Base-by-base conservation (phyloP, 2,113 vertebrate genomes). In the Tragelaphus buxtoni region DNA sequence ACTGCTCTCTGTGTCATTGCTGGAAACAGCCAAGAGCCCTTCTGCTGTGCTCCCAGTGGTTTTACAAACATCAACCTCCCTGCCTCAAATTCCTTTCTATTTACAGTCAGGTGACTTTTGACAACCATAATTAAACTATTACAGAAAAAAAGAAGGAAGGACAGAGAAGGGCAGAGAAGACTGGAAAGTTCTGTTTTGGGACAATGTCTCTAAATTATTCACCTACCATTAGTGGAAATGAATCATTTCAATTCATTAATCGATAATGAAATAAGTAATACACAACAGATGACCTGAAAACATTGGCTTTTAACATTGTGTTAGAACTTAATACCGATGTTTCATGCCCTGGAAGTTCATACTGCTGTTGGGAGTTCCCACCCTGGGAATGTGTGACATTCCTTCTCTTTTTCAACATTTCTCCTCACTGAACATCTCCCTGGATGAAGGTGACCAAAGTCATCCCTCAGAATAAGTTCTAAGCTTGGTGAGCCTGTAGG, bases 231-330 rank as follows among this genome's bases (percentile, higher is more conserved):
- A 90, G 90, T 80, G 60, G 39, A 94, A 96, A 90, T 90, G 53
- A 94, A 92, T 90, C 58, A 88, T 95, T 95, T 94, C 39, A 65
- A 95, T 94, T 90, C 51, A 90, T 88, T 94, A 83, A 95, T 90
- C 2, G 1, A 80, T 94, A 96, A 90, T 88, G n/a, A 95, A 94
- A 90, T 96, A 63, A 95, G 89, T 84, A 84, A 63, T 80, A 94
- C 72, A 80, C 74, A 94, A 80, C n/a, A 58, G 76, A 42, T 82
- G 74, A 95, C 39, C 56, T 90, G 49, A 51, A 95, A 93, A 82
- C 74, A 90, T 80, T 90, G 65, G 28, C 55, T 92, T 95, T 88
- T 85, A 84, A 92, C 76, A 94, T 28, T 82, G 55, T 7, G 20
- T 88, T 45, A 85, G 42, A 81, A 95, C 35, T 63, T 92, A 93